phyloP scores from a whole-genome alignment of 2,888 invertebrate genomes.

The Megastigmus dorsalis region DNA sequence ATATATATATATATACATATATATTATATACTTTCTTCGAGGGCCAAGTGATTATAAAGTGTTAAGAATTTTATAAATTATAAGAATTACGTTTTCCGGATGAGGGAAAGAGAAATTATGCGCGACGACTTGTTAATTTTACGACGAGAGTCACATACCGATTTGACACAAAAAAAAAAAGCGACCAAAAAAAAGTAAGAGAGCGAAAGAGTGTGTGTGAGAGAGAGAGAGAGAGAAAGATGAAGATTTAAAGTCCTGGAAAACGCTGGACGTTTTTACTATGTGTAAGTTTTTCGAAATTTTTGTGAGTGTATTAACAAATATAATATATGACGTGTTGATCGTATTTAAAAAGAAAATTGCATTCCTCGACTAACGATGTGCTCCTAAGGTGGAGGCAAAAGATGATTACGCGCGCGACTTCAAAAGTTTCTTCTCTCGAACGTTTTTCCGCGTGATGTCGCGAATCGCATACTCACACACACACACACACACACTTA shows the following conservation, averaged over 20 bases:
- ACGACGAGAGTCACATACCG: slow-evolving; percentile 22
- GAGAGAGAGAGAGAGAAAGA: background rate
- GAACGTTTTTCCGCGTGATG: slow-evolving; percentile 6
- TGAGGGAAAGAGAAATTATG: background rate
- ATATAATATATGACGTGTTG: slow-evolving; percentile 42
- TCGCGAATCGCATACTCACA: too few species aligned
- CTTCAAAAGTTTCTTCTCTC: slow-evolving; percentile 55
- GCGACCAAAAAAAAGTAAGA: background rate
- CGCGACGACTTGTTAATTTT: slow-evolving; percentile 2
- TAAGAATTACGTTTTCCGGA: slow-evolving; percentile 36
- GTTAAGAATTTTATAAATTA: slow-evolving; percentile 35
- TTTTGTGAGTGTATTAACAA: slow-evolving; percentile 11
- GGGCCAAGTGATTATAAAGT: slow-evolving; percentile 13
- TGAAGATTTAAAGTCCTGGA: slow-evolving; percentile 33
- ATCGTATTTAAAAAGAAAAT: slow-evolving; percentile 37
- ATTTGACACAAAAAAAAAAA: slow-evolving; percentile 4
- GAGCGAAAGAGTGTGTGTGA: background rate
- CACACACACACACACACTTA: too few species aligned
- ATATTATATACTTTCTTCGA: slow-evolving; percentile 17
- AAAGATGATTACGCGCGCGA: slow-evolving; percentile 5
- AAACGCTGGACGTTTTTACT: slow-evolving; percentile 54
- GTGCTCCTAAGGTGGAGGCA: background rate
- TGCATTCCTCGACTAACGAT: slow-evolving; percentile 27
- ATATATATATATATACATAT: slow-evolving; percentile 6
- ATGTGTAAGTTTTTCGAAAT: slow-evolving; percentile 36